Percentiles rank a stretch among this genome's conserved stretches.
phyloP scores from a whole-genome alignment of 2,113 vertebrate species.

The Tilapia sparmanii region DNA sequence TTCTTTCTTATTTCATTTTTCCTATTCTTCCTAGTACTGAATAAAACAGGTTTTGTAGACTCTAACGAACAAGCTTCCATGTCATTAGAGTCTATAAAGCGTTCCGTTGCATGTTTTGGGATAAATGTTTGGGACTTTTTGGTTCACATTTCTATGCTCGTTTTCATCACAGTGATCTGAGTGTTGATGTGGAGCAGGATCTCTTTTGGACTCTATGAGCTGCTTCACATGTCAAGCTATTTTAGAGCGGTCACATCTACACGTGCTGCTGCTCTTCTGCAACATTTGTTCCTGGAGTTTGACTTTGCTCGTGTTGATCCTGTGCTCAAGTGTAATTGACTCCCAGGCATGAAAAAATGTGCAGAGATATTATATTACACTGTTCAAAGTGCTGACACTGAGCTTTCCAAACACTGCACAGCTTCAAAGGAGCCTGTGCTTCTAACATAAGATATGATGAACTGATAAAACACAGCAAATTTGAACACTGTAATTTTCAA shows the following conservation, averaged over 20 bases:
- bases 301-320: background rate
- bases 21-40: background rate
- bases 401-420: background rate
- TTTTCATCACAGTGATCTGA: background rate
- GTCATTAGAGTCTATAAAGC: background rate
- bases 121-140: background rate
- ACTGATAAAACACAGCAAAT: background rate
- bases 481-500: background rate
- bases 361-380: background rate
- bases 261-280: background rate
- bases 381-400: background rate
- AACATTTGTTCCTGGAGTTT: background rate
- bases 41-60: background rate
- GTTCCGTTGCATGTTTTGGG: background rate
- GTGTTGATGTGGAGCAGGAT: background rate
- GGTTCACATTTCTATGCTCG: background rate
- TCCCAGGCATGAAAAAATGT: background rate
- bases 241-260: constrained; percentile 12
- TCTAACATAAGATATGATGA: background rate
- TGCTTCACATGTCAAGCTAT: constrained; percentile 37
- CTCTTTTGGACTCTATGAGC: background rate
- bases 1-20: background rate
- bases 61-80: background rate
- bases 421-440: background rate
- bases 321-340: background rate